Conservation (phyloP, 2,113 vertebrate species). For the Chroicocephalus ridibundus region DNA sequence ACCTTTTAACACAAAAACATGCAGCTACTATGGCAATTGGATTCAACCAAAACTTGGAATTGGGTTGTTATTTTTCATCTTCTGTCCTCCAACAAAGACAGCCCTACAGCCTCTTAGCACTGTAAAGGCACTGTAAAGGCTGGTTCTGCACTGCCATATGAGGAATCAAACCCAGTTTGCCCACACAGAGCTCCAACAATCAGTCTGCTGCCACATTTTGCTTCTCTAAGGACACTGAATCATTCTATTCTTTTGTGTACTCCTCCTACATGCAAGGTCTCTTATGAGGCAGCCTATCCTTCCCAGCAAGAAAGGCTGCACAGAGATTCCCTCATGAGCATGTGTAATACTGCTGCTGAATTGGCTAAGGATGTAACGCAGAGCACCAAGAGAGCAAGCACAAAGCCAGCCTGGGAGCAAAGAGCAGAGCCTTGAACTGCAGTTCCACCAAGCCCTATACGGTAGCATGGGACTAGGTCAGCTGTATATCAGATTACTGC, state of each 20-base stretch:
- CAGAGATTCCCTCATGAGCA: background rate
- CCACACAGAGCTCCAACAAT: background rate
- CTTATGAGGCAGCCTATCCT: background rate
- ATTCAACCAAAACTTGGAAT: background rate
- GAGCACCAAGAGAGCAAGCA: background rate
- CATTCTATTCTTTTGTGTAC: conserved; percentile 3
- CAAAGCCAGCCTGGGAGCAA: conserved; percentile 11
- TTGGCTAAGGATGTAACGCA: background rate
- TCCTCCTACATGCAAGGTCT: conserved; percentile 50
- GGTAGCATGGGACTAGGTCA: background rate
- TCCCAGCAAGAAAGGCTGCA: background rate
- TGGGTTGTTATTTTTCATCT: background rate
- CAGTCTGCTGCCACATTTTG: background rate
- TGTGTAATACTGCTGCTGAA: conserved; percentile 35
- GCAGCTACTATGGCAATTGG: background rate
- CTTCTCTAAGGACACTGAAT: conserved; percentile 40
- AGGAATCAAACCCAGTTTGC: background rate
- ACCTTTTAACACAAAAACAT: background rate
- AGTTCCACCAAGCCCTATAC: background rate
- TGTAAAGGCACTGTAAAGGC: background rate
- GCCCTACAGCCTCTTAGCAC: background rate
- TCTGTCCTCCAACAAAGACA: background rate
- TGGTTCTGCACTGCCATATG: background rate
- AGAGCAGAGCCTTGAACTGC: background rate
- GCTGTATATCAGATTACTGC: background rate